phyloP scores from a whole-genome alignment of 2,888 invertebrate species.

The Caenorhabditis angaria region DNA sequence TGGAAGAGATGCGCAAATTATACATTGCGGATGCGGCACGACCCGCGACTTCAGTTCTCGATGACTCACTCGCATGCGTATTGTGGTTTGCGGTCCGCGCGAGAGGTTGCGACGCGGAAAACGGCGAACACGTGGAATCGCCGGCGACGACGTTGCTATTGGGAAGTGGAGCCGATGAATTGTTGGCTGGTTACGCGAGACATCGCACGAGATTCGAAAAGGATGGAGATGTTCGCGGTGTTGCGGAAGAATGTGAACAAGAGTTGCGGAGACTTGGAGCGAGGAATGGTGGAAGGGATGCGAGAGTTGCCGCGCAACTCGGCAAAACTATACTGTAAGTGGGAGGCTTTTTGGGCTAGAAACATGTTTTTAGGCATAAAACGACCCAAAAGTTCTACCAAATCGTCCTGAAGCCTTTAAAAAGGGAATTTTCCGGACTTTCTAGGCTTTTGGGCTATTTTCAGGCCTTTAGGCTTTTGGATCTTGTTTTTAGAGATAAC shows the following conservation, averaged over 20 bases:
- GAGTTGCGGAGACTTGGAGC: constrained; percentile 88
- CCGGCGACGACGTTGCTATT: constrained; percentile 76
- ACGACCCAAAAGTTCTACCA: no score
- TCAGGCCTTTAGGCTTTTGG: background rate
- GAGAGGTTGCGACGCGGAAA: constrained; percentile 73
- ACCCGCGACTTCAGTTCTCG: constrained; percentile 87
- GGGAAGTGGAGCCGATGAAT: constrained; percentile 96
- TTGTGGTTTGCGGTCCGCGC: constrained; percentile 92
- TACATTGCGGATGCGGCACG: constrained; percentile 38
- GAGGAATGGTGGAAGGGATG: constrained; percentile 92
- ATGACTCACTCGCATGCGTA: constrained; percentile 92
- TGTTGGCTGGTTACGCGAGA: constrained; percentile 91
- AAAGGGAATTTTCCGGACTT: background rate
- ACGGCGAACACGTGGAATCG: constrained; percentile 16
- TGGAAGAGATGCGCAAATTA: constrained; percentile 41
- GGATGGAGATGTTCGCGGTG: constrained; percentile 22
- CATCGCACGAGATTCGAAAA: constrained; percentile 80
- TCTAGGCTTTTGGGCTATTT: background rate
- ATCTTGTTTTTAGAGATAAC: background rate
- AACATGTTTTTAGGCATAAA: no score
- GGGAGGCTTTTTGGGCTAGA: background rate
- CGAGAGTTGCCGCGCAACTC: constrained; percentile 86
- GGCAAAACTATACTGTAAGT: constrained; percentile 74
- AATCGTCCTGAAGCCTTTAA: background rate
- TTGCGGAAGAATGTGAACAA: constrained; percentile 76